Conservation (phyloP, 2,113 vertebrate genomes). For the Periophthalmus modestus region DNA sequence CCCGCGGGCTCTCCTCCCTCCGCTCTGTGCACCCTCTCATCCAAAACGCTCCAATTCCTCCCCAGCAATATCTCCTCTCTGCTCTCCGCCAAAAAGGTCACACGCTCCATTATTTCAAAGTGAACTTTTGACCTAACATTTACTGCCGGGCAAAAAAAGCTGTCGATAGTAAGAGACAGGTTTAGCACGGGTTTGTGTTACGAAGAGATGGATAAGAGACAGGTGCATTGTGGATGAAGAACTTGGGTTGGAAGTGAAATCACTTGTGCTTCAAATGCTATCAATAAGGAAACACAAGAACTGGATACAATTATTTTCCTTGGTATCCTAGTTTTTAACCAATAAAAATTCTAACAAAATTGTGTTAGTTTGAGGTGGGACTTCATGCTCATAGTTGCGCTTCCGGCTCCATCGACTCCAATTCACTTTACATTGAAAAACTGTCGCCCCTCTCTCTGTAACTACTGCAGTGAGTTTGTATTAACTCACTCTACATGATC, state of each 20-base stretch:
- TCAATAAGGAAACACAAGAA: neutral
- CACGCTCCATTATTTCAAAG: slow-evolving; percentile 76
- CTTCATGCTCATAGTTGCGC: too few species aligned
- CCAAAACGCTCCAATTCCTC: slow-evolving; percentile 71
- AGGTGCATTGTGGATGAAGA: neutral
- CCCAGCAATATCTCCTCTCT: slow-evolving; percentile 64
- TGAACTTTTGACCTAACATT: slow-evolving; percentile 79
- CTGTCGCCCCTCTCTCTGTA: too few species aligned
- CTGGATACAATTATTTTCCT: neutral
- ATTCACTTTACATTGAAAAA: too few species aligned
- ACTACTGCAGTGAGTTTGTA: too few species aligned
- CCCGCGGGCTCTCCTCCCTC: slow-evolving; percentile 52
- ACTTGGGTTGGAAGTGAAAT: neutral
- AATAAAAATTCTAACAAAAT: too few species aligned
- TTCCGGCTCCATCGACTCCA: too few species aligned
- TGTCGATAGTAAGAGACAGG: slow-evolving; percentile 53
- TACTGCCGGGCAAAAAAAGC: slow-evolving; percentile 72
- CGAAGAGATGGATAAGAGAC: slow-evolving; percentile 31
- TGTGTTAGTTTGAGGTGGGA: too few species aligned
- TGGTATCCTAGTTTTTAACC: too few species aligned
- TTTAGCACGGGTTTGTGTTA: slow-evolving; percentile 46
- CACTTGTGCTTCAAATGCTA: neutral
- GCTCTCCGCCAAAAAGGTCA: slow-evolving; percentile 76
- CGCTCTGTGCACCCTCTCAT: slow-evolving; percentile 53
- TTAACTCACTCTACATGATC: too few species aligned